Evolutionary conservation across 2,888 invertebrate genomes (phyloP), one percentile per base, ranked within the genome.

Genomic region (Heteromurus nitidus): DNA sequence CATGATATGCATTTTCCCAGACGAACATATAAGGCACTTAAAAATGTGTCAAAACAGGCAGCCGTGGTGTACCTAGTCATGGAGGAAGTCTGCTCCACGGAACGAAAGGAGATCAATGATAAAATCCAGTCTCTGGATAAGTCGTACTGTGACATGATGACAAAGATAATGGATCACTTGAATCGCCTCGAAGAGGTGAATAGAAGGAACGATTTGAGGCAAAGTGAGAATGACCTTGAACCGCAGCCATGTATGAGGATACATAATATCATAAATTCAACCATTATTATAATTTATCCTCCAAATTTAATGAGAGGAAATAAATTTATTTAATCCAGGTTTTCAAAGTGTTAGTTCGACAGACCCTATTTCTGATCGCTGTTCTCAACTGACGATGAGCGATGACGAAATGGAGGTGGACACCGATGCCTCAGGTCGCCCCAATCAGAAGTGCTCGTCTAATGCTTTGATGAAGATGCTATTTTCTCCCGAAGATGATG

Each of bases 31-130:
- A n/a, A n/a, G n/a, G n/a, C 36, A 7, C 13, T 13, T 13, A 36
- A 36, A 36, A 36, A 9, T 13, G 36, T 53, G 53, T 60, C 13
- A 11, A n/a, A 42, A n/a, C 18, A 77, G 80, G 65, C 80, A n/a
- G 67, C 67, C 2, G 22, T 73, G 22, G 65, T 80, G n/a, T 68
- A 73, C 60, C 20, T 80, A 16, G 36, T 80, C 18, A 73, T 80
- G 58, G 73, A 55, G 9, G 44, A 58, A 7, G 16, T 58, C 11
- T 26, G 64, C n/a, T 26, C 50, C 18, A 24, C 5, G 16, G 60
- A 73, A 62, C 53, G 30, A 20, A 42, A 73, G 7, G 53, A 42
- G 9, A 31, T 65, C 9, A 62, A 42, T 18, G 31, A 36, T 24
- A n/a, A 55, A 22, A 55, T 55, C 5, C 55, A 24, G n/a, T 36